Percentiles rank a stretch among this genome's conserved stretches.
phyloP scores from a whole-genome alignment of 2,888 invertebrate species.

The Omphaloscelis lunosa region DNA sequence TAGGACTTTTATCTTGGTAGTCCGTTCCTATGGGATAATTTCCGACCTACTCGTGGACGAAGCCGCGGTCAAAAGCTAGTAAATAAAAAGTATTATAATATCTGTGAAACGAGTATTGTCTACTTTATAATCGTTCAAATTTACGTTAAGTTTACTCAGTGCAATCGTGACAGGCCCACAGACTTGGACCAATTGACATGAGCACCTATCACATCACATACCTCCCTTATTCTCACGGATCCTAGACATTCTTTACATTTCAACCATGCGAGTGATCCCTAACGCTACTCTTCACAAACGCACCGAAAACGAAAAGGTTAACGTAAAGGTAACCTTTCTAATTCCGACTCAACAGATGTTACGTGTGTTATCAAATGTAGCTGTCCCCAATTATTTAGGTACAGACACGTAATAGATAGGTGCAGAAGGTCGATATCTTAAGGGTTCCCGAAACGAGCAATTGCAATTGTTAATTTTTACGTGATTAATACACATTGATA shows the following conservation, averaged over 20 bases:
- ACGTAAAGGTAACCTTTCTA: conserved; percentile 52
- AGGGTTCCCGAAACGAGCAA: no score
- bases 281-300: conserved; percentile 23
- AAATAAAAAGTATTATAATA: neutral
- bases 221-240: neutral
- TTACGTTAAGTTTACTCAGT: neutral
- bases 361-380: conserved; percentile 59
- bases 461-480: no score
- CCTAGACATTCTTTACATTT: neutral
- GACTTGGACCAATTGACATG: neutral
- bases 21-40: no score
- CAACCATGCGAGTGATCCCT: conserved; percentile 3
- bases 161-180: neutral
- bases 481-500: no score
- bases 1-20: no score
- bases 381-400: conserved; percentile 55
- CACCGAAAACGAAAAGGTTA: conserved; percentile 29
- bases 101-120: neutral
- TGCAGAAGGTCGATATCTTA: conserved; percentile 1
- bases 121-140: neutral
- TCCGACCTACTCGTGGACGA: no score
- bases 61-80: no score
- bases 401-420: neutral
- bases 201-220: neutral
- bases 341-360: conserved; percentile 55